Evolutionary conservation across 2,888 invertebrate species (phyloP).

Genomic region (Lasioglossum lativentre): DNA sequence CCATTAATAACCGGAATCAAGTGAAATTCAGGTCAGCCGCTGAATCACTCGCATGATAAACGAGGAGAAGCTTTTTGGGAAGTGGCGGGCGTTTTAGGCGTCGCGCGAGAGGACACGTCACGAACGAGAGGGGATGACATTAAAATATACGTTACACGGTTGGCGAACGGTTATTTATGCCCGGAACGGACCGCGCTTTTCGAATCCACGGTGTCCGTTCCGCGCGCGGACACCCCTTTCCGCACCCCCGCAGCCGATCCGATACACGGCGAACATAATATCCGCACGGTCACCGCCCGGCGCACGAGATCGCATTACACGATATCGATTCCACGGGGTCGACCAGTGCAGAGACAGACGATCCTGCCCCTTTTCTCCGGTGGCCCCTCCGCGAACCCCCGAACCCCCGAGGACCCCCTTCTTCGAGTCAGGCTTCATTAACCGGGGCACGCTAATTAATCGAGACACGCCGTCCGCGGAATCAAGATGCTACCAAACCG

Average conservation of each 20-base stretch:
- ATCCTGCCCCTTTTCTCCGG: slow-evolving; percentile 25
- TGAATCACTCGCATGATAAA: slow-evolving; percentile 58
- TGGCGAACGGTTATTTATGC: slow-evolving; percentile 41
- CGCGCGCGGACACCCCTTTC: not conserved
- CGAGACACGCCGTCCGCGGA: slow-evolving; percentile 64
- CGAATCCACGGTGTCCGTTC: slow-evolving; percentile 25
- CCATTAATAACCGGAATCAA: slow-evolving; percentile 58
- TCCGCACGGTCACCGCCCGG: slow-evolving; percentile 43
- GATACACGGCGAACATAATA: slow-evolving; percentile 58
- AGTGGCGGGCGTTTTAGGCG: slow-evolving; percentile 41
- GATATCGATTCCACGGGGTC: slow-evolving; percentile 74
- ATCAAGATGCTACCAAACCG: slow-evolving; percentile 67
- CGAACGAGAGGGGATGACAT: slow-evolving; percentile 23
- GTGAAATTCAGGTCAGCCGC: slow-evolving; percentile 47
- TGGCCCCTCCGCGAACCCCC: slow-evolving; percentile 17
- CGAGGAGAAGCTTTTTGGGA: slow-evolving; percentile 50
- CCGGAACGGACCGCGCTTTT: slow-evolving; percentile 28
- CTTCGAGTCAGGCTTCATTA: slow-evolving; percentile 74
- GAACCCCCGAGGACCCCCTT: slow-evolving; percentile 34
- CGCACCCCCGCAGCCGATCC: not conserved
- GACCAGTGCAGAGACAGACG: slow-evolving; percentile 31
- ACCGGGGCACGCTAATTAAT: slow-evolving; percentile 78
- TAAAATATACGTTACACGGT: slow-evolving; percentile 46
- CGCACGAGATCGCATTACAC: slow-evolving; percentile 72
- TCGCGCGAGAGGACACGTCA: slow-evolving; percentile 29